Evolutionary conservation across 2,888 invertebrate genomes (phyloP).

Genomic region (Dasypogon diadema): DNA sequence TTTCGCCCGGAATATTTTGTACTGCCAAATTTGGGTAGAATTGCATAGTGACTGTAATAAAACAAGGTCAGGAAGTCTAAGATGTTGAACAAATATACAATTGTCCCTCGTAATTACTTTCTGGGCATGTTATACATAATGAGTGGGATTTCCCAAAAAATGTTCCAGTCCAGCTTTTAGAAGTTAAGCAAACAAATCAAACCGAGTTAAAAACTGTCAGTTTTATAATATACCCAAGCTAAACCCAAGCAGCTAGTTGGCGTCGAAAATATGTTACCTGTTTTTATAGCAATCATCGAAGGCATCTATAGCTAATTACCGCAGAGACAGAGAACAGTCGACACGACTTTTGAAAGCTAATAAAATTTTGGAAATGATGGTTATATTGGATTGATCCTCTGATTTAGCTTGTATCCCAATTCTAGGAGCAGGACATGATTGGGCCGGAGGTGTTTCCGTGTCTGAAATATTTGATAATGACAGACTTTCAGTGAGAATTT

Average conservation of each 20-base stretch:
- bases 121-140: no score
- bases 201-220: neutral
- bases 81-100: no score
- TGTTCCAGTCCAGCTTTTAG: no score
- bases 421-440: conserved; percentile 32
- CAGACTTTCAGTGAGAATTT: conserved; percentile 55
- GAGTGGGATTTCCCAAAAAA: no score
- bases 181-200: conserved; percentile 19
- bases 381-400: conserved; percentile 38
- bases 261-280: conserved; percentile 41
- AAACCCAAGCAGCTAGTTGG: conserved; percentile 10
- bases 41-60: no score
- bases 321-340: conserved; percentile 34
- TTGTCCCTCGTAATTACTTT: no score
- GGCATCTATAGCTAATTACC: conserved; percentile 28
- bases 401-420: neutral
- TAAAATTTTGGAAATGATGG: conserved; percentile 42
- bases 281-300: conserved; percentile 10
- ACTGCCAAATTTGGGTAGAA: no score
- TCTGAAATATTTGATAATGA: conserved; percentile 54
- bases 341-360: conserved; percentile 37
- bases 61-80: no score
- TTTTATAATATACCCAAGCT: neutral
- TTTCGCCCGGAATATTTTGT: no score
- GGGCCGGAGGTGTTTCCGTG: conserved; percentile 45